These are phyloP conservation scores for Jordanella pulchra DNA, from an alignment of 2,797 vertebrate species.

Conservation along the genomic window DNA sequence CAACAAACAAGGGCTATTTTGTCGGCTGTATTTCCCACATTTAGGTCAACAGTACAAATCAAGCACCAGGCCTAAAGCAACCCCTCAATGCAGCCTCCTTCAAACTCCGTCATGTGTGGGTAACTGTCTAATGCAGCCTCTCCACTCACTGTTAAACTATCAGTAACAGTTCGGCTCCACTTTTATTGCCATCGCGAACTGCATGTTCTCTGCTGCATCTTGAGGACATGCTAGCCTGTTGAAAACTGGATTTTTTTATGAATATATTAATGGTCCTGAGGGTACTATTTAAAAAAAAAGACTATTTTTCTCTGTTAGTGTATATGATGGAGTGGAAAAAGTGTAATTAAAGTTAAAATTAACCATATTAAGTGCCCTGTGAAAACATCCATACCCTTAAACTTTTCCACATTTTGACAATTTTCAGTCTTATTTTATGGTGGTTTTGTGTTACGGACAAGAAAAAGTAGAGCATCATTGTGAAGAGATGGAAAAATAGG, in stretches of 20 bases:
- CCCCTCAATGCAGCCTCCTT: neutral
- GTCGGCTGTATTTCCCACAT: neutral
- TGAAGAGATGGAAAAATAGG: neutral
- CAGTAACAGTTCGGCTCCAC: neutral
- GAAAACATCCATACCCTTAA: too few species aligned
- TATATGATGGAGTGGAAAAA: neutral
- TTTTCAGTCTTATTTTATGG: neutral
- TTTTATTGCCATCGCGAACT: neutral
- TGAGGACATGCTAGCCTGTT: neutral
- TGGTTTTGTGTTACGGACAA: neutral
- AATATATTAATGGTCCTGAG: neutral
- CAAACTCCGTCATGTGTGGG: neutral
- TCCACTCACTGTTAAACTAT: neutral
- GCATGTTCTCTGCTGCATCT: neutral
- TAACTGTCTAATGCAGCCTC: neutral
- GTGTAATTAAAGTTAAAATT: neutral
- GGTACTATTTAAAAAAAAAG: too few species aligned
- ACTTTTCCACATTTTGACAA: neutral
- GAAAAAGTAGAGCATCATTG: neutral
- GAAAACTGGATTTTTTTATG: neutral
- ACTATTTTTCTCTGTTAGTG: neutral
- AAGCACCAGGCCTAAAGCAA: neutral
- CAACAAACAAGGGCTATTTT: neutral
- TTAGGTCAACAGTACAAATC: slow-evolving; percentile 3
- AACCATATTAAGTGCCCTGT: too few species aligned